Percentiles rank a stretch among this genome's conserved stretches.
Evolutionary conservation across 2,113 vertebrate species (phyloP).

Genomic region (Sigmodon hispidus): DNA sequence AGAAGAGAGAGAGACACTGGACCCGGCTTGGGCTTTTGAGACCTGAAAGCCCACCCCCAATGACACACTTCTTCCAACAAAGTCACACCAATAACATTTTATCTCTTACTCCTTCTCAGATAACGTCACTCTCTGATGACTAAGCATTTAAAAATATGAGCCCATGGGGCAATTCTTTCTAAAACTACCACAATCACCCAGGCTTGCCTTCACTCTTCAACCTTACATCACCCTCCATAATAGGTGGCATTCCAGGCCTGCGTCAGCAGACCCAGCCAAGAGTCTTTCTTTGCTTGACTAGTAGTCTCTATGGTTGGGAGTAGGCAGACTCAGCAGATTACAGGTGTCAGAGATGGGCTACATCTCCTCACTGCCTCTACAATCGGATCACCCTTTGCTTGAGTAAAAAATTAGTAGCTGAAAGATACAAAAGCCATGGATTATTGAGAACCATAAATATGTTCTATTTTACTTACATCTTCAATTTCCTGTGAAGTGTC

Average conservation of each 20-base stretch:
- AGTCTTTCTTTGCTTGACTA: background rate
- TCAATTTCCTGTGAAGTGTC: background rate
- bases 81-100: background rate
- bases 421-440: background rate
- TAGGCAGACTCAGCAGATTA: background rate
- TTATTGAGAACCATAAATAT: background rate
- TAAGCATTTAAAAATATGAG: background rate
- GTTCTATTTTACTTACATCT: conserved; percentile 8
- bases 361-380: background rate
- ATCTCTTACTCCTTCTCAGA: background rate
- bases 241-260: background rate
- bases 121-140: background rate
- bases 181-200: no score
- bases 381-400: background rate
- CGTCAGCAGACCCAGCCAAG: background rate
- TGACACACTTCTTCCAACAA: background rate
- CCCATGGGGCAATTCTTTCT: background rate
- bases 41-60: background rate
- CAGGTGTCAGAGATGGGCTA: background rate
- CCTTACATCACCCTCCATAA: background rate
- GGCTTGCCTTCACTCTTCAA: background rate
- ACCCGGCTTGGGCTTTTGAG: background rate
- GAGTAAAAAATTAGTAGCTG: background rate
- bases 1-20: background rate
- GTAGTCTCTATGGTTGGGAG: background rate